Percentiles rank a stretch among this genome's conserved stretches.
phyloP scores from a whole-genome alignment of 1,140 invertebrate species.

The Eubasilissa regina region DNA sequence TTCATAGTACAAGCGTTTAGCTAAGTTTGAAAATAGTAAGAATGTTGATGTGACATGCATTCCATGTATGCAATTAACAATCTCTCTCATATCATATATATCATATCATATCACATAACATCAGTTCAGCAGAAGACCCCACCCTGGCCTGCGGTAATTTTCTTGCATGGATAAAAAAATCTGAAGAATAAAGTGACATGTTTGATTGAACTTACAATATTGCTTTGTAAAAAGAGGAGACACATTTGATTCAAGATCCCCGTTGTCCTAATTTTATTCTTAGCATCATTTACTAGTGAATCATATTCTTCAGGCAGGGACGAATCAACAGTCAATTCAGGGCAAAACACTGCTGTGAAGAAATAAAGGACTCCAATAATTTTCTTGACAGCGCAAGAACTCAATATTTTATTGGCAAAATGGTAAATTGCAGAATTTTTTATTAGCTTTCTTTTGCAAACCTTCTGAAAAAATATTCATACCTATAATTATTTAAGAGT shows the following conservation, averaged over 20 bases:
- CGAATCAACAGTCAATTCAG: constrained; percentile 47
- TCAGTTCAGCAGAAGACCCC: too few species aligned
- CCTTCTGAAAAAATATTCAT: constrained; percentile 58
- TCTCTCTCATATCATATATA: too few species aligned
- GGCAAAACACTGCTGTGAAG: constrained; percentile 61
- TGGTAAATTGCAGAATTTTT: constrained; percentile 63
- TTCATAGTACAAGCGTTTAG: too few species aligned
- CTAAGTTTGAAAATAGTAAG: too few species aligned
- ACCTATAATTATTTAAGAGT: constrained; percentile 34
- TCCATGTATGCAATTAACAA: too few species aligned
- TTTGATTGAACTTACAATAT: constrained; percentile 57
- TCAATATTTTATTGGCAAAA: constrained; percentile 61
- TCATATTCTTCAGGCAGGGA: constrained; percentile 40
- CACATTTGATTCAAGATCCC: constrained; percentile 60
- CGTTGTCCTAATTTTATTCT: constrained; percentile 62
- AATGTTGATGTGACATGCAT: too few species aligned
- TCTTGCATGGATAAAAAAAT: too few species aligned
- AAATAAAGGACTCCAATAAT: constrained; percentile 63
- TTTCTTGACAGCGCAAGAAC: constrained; percentile 60
- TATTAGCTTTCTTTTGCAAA: constrained; percentile 59
- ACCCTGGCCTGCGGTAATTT: too few species aligned
- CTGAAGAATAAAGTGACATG: too few species aligned
- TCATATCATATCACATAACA: too few species aligned
- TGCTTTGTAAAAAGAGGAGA: constrained; percentile 57
- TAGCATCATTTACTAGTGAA: constrained; percentile 56